phyloP scores from a whole-genome alignment of 2,888 invertebrate species.

The Cephus nigrinus region DNA sequence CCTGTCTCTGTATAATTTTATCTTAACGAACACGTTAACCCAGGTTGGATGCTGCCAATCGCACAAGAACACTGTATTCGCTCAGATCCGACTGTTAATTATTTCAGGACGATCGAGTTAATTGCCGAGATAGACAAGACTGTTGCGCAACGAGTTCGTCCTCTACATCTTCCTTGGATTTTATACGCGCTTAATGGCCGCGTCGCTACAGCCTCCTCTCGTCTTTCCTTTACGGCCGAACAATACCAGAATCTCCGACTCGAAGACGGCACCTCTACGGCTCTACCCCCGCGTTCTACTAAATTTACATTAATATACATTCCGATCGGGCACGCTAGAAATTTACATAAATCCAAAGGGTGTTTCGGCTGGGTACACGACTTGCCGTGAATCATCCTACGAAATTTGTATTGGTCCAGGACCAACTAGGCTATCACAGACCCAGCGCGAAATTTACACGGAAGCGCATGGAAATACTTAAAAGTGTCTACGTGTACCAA shows the following conservation, averaged over 20 bases:
- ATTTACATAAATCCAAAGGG: conserved; percentile 1
- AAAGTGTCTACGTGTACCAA: too few relatives aligned
- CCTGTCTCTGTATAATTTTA: background rate
- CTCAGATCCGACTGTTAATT: background rate
- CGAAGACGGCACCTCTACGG: background rate
- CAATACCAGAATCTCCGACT: background rate
- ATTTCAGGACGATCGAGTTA: background rate
- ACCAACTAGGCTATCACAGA: background rate
- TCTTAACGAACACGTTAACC: background rate
- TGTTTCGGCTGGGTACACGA: background rate
- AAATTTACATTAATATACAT: background rate
- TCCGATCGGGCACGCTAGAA: background rate
- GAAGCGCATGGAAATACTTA: too few relatives aligned
- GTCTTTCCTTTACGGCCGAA: background rate
- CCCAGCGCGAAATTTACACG: background rate
- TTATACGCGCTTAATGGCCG: background rate
- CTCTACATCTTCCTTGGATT: background rate
- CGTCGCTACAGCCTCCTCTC: background rate
- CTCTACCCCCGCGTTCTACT: background rate
- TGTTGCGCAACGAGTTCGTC: background rate
- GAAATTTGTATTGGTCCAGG: background rate
- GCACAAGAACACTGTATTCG: background rate
- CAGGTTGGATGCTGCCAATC: background rate
- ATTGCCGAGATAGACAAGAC: background rate
- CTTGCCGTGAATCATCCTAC: background rate